Evolutionary conservation across 2,113 vertebrate species (phyloP), one percentile per base, ranked within the genome.

Genomic region (Rhinolophus sinicus): DNA sequence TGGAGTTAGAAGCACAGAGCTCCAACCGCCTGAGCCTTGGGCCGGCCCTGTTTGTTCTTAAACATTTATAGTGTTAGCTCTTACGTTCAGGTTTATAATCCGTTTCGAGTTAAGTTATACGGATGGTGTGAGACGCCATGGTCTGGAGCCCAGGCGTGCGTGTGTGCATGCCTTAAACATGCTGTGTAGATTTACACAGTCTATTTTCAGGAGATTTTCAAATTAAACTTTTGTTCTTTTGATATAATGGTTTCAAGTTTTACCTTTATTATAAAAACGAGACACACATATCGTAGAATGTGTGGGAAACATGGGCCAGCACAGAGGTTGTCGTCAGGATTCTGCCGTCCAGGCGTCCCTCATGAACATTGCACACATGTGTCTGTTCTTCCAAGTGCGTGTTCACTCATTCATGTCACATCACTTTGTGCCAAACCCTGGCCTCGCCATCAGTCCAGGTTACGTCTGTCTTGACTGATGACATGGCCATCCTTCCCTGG

Each of bases 351-450:
- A 1, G 7, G 19, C 6, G 10, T 3, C 28, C 73, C 44, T 9
- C 50, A 1, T 16, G 30, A 13, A 13, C 47, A 50, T 3, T 8
- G 33, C 76, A 80, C 33, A 11, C 50, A 4, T 21, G 6, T 4
- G 40, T 64, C 38, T 16, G 30, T n/a, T 47, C 22, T 11, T 24
- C 44, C 8, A 1, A 2, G 16, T 0, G 11, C 0, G 1, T 21
- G 15, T 56, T 60, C 13, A 16, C 15, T 13, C 6, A 0, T 1
- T 4, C 44, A 1, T 0, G 0, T n/a, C 70, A 0, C 2, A 3
- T 10, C 47, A 3, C 12, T 24, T 4, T 40, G 38, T 12, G 0
- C 44, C 47, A 24, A 6, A 10, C 47, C 26, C 26, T 14, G 0
- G 1, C 15, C 81, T n/a, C 14, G 8, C 54, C 54, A 8, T 6